Evolutionary conservation across 2,113 vertebrate species (phyloP), one percentile per base, ranked within the genome.

Genomic region (Sander lucioperca): DNA sequence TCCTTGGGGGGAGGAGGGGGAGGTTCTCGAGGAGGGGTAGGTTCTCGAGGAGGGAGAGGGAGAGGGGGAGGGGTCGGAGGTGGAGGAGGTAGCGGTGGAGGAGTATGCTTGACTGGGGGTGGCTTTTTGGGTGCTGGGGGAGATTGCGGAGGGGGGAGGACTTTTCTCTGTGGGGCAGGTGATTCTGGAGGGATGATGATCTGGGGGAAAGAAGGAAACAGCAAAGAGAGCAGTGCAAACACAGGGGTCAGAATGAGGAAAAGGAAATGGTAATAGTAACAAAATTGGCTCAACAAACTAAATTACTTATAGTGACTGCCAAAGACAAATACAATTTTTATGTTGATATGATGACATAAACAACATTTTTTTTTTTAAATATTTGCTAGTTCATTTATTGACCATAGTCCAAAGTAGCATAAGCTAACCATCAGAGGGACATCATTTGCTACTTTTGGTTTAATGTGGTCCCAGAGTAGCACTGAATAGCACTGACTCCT

Each of bases 171-270:
- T 47, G 96, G 96, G 65, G 91, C 85, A 0, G 95, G 96, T 82
- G 96, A 97, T 79, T 96, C 96, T 58, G 96, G 96, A 94, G 96
- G 96, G 82, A 97, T 96, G 93, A 96, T 91, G 83, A 99, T 97
- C 97, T 99, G 94, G 80, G 92, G 88, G 93, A 92, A 86, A 95
- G 77, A 89, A 79, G 63, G 70, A 87, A 70, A 85, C 5, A 59
- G 47, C 71, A 82, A 57, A 91, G 51, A 91, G 45, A 87, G 13
- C 65, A 88, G 23, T 82, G 81, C 91, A 85, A 90, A 89, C 57
- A 73, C 33, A 53, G 12, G 5, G 16, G n/a, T 79, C 56, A 86
- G 63, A 83, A 73, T 43, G 54, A 66, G 80, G 64, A 77, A 85
- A 57, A 59, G 25, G 30, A 74, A 72, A 79, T 27, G 13, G 13